These are phyloP conservation scores for Hirtodrosophila confusa DNA, from an alignment of 2,888 invertebrate genomes.

Conservation along the genomic window DNA sequence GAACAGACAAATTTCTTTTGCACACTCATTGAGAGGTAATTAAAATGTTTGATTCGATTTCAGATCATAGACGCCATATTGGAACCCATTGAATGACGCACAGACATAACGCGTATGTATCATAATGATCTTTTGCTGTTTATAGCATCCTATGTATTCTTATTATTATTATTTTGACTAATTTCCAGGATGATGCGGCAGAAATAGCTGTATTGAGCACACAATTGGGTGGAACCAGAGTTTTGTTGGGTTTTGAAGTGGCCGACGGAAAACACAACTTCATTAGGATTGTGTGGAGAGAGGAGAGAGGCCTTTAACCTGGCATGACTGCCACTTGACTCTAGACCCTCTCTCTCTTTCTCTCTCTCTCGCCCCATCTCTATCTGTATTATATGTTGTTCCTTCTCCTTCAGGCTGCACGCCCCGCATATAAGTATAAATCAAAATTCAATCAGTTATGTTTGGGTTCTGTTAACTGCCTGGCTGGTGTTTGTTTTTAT, in stretches of 20 bases:
- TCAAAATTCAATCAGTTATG: slow-evolving; percentile 81
- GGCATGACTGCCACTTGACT: slow-evolving; percentile 54
- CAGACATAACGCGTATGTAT: slow-evolving; percentile 25
- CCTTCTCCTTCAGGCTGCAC: neutral
- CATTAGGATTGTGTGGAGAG: slow-evolving; percentile 50
- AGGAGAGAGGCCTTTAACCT: slow-evolving; percentile 61
- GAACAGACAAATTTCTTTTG: slow-evolving; percentile 67
- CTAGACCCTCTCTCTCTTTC: slow-evolving; percentile 2
- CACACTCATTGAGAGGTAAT: slow-evolving; percentile 82
- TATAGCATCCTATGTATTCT: slow-evolving; percentile 9
- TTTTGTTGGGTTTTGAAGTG: slow-evolving; percentile 59
- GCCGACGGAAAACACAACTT: slow-evolving; percentile 70
- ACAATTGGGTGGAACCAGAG: slow-evolving; percentile 64
- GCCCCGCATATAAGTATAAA: slow-evolving; percentile 60
- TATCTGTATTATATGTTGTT: no score
- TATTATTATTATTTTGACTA: slow-evolving; percentile 63
- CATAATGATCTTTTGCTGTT: slow-evolving; percentile 51
- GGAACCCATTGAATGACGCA: slow-evolving; percentile 42
- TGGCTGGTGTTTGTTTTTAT: slow-evolving; percentile 73
- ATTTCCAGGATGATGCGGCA: slow-evolving; percentile 64
- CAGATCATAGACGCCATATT: slow-evolving; percentile 61
- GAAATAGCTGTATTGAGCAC: slow-evolving; percentile 41
- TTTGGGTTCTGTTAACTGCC: slow-evolving; percentile 43
- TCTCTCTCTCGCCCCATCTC: neutral
- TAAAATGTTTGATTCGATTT: slow-evolving; percentile 79